A percentile compares a stretch with the other conserved stretches of the same genome.
Evolutionary conservation across 2,888 invertebrate genomes (phyloP).

Genomic region (Diploptera punctata): DNA sequence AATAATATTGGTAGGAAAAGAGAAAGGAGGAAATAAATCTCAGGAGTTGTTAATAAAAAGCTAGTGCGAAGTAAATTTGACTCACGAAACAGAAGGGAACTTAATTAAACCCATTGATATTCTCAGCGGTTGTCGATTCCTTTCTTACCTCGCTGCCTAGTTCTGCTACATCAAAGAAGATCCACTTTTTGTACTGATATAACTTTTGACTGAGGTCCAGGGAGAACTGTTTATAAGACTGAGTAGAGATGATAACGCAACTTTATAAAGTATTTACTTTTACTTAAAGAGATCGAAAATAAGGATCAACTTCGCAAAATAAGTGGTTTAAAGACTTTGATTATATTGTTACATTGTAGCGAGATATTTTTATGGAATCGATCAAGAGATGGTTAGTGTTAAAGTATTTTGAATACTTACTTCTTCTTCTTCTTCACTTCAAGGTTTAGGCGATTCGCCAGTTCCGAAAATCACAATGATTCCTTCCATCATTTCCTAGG

Average conservation of each 20-base stretch:
- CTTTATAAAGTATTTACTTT: neutral
- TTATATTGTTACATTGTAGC: too few relatives aligned
- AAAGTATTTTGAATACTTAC: too few relatives aligned
- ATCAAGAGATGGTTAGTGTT: too few relatives aligned
- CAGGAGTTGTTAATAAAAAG: neutral
- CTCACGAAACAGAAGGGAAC: neutral
- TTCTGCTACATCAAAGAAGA: neutral
- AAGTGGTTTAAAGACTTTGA: too few relatives aligned
- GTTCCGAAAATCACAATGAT: too few relatives aligned
- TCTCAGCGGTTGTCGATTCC: neutral
- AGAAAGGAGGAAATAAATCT: neutral
- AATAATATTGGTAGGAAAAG: too few relatives aligned
- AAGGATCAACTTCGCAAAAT: too few relatives aligned
- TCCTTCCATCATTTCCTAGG: too few relatives aligned
- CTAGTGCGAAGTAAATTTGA: neutral
- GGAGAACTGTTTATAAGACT: neutral
- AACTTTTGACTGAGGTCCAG: neutral
- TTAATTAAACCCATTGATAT: slow-evolving; percentile 4
- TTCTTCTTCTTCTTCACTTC: too few relatives aligned
- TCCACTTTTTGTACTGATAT: neutral
- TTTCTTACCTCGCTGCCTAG: neutral
- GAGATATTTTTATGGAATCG: too few relatives aligned
- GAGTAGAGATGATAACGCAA: neutral
- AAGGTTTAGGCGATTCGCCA: too few relatives aligned
- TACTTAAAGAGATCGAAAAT: too few relatives aligned